Evolutionary conservation across 2,797 vertebrate species (phyloP).

Genomic region (Natrix natrix): DNA sequence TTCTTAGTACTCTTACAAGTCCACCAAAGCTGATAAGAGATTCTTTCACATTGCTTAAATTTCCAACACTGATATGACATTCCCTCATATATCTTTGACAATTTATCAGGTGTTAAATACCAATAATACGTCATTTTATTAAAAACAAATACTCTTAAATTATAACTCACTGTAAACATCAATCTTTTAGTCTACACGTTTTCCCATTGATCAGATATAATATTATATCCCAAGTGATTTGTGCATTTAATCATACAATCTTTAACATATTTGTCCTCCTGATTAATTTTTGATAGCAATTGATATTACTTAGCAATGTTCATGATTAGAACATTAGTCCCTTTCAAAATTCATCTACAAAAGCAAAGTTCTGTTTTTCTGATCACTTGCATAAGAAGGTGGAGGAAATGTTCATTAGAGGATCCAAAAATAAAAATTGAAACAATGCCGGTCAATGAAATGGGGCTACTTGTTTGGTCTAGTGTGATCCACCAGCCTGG

Average conservation of each 20-base stretch:
- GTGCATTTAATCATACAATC: background rate
- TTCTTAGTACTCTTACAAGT: background rate
- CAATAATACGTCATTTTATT: background rate
- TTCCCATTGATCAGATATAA: background rate
- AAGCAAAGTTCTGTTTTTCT: background rate
- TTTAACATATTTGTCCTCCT: background rate
- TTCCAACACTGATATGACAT: background rate
- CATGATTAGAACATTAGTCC: background rate
- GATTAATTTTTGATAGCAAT: background rate
- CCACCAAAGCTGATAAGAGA: background rate
- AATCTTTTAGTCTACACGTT: background rate
- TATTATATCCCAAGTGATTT: background rate
- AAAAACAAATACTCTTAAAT: background rate
- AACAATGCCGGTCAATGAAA: background rate
- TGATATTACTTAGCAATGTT: background rate
- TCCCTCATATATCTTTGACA: background rate
- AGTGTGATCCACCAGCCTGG: background rate
- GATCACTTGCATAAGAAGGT: background rate
- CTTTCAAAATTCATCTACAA: background rate
- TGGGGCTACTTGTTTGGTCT: background rate
- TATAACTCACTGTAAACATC: background rate
- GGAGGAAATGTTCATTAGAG: background rate
- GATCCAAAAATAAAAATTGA: background rate
- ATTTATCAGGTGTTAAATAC: background rate
- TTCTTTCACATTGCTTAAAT: background rate